phyloP scores from a whole-genome alignment of 2,797 vertebrate genomes.

The Myiothlypis coronata region DNA sequence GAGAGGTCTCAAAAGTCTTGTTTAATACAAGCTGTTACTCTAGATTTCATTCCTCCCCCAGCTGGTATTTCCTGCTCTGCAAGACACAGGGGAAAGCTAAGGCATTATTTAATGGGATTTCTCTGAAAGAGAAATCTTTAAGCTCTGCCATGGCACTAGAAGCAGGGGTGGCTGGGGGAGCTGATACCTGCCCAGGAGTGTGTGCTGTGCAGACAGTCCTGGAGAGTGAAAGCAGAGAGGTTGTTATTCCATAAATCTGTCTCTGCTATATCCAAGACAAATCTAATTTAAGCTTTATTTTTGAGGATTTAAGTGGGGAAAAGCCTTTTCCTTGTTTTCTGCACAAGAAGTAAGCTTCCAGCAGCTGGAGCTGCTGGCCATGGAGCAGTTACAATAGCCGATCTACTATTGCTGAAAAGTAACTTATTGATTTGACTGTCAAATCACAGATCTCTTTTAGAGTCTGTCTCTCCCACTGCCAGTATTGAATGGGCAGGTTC shows the following conservation, averaged over 20 bases:
- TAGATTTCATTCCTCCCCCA: background rate
- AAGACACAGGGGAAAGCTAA: background rate
- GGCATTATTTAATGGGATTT: background rate
- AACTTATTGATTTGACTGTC: background rate
- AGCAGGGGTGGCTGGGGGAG: background rate
- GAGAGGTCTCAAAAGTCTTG: background rate
- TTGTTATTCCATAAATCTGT: background rate
- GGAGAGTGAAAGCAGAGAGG: background rate
- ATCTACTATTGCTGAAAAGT: background rate
- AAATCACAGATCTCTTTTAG: background rate
- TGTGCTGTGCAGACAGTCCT: background rate
- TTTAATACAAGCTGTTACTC: constrained; percentile 7
- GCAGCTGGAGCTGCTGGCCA: background rate
- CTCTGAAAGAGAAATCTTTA: background rate
- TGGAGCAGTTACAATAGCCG: background rate
- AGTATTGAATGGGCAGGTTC: background rate
- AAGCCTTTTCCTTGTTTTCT: background rate
- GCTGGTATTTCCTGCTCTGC: background rate
- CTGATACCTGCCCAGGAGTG: background rate
- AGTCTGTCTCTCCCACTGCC: background rate
- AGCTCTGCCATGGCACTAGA: background rate
- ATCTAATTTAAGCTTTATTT: background rate
- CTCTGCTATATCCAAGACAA: background rate
- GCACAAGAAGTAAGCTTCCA: background rate
- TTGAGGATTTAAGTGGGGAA: background rate